These are phyloP conservation scores for Bradypodion ventrale DNA, from an alignment of 2,797 vertebrate genomes.

Conservation along the genomic window DNA sequence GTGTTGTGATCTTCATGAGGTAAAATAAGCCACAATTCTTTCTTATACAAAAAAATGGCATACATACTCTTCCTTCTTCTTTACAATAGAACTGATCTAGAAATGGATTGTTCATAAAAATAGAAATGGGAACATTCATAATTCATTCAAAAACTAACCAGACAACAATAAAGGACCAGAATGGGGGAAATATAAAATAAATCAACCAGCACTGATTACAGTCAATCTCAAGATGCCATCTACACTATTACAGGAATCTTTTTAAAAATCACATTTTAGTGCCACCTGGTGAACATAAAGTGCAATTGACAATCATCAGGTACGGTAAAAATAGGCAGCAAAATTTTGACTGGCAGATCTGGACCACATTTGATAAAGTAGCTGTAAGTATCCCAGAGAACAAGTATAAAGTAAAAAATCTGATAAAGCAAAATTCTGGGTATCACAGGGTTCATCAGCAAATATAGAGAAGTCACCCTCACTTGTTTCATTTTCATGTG, in stretches of 20 bases:
- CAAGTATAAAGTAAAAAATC: neutral
- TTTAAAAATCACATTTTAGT: neutral
- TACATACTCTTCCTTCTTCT: neutral
- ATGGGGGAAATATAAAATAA: neutral
- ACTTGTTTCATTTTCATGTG: no score
- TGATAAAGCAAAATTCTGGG: no score
- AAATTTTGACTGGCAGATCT: neutral
- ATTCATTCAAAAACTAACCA: neutral
- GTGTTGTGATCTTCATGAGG: no score
- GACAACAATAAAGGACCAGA: neutral
- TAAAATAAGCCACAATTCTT: neutral
- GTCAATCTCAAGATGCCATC: neutral
- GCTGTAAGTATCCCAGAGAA: neutral
- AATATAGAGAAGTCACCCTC: no score
- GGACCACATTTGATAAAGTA: neutral
- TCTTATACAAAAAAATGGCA: neutral
- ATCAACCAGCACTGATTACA: neutral
- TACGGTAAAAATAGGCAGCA: no score
- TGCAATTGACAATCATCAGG: neutral
- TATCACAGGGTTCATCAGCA: neutral
- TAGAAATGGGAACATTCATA: neutral
- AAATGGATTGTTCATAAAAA: no score
- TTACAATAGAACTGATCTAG: neutral
- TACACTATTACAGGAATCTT: neutral
- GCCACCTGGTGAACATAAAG: slow-evolving; percentile 9